Evolutionary conservation across 2,113 vertebrate species (phyloP).

Genomic region (Puffinus mauretanicus): DNA sequence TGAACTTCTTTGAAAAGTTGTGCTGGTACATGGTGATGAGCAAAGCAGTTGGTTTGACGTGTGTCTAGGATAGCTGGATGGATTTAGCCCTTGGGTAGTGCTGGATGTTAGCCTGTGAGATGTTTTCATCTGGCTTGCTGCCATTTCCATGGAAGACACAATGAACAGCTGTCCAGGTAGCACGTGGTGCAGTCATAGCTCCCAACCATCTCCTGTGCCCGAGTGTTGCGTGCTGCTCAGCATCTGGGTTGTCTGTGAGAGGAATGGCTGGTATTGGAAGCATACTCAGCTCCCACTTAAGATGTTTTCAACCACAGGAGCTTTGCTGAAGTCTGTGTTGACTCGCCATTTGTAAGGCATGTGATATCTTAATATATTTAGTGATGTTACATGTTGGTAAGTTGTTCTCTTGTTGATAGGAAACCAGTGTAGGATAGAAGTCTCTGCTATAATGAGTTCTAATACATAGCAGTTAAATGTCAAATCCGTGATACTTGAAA

Average conservation of each 20-base stretch:
- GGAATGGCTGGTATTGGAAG: neutral
- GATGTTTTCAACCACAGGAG: neutral
- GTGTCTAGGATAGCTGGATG: neutral
- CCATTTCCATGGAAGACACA: neutral
- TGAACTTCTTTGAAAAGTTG: neutral
- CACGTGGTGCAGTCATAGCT: neutral
- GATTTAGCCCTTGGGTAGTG: neutral
- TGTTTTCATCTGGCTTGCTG: neutral
- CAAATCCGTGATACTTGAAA: constrained; percentile 5
- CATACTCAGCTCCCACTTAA: neutral
- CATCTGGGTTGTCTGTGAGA: neutral
- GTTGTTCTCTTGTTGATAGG: neutral
- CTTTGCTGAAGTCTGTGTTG: neutral
- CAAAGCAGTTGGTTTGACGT: neutral
- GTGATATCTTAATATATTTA: neutral
- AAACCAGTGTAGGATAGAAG: neutral
- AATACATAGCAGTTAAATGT: constrained; percentile 27
- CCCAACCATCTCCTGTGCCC: neutral
- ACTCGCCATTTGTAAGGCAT: neutral
- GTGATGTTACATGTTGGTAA: neutral
- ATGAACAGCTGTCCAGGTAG: neutral
- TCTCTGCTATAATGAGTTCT: constrained; percentile 12
- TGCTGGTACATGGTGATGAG: neutral
- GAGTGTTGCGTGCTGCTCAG: neutral
- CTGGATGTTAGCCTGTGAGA: neutral